Percentiles rank a stretch among this genome's conserved stretches.
These are phyloP conservation scores for Oreochromis aureus DNA, from an alignment of 2,113 vertebrate genomes.

Conservation along the genomic window DNA sequence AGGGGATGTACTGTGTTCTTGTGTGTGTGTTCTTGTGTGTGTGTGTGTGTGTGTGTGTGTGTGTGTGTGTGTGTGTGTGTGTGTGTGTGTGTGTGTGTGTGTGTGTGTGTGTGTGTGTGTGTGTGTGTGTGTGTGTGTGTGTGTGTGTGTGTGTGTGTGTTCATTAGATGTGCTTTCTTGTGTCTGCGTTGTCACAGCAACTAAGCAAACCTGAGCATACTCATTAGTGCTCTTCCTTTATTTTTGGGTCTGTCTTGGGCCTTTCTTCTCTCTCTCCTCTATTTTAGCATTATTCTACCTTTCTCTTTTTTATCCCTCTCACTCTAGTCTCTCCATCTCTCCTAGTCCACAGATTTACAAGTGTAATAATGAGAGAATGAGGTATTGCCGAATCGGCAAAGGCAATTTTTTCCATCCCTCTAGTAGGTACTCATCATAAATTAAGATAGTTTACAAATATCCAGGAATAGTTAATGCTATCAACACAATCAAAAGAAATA, in stretches of 20 bases:
- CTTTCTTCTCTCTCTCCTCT: neutral
- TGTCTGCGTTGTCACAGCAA: constrained; percentile 56
- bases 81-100: neutral
- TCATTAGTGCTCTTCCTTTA: constrained; percentile 53
- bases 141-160: neutral
- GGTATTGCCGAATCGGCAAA: neutral
- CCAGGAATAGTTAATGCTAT: neutral
- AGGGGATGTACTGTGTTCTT: neutral
- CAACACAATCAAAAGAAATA: neutral
- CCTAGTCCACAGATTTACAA: neutral
- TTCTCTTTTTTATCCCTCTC: neutral
- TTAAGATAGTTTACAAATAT: neutral
- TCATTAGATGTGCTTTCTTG: constrained; percentile 41
- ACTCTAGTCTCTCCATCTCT: neutral
- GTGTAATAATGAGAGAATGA: neutral
- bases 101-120: neutral
- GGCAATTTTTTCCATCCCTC: neutral
- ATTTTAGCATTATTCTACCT: neutral
- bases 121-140: neutral
- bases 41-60: neutral
- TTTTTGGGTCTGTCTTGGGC: constrained; percentile 42
- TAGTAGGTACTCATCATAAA: neutral
- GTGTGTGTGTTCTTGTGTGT: neutral
- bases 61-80: neutral
- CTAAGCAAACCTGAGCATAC: constrained; percentile 41